Conservation (phyloP, 1,140 invertebrate species). For the Mamestra configurata region DNA sequence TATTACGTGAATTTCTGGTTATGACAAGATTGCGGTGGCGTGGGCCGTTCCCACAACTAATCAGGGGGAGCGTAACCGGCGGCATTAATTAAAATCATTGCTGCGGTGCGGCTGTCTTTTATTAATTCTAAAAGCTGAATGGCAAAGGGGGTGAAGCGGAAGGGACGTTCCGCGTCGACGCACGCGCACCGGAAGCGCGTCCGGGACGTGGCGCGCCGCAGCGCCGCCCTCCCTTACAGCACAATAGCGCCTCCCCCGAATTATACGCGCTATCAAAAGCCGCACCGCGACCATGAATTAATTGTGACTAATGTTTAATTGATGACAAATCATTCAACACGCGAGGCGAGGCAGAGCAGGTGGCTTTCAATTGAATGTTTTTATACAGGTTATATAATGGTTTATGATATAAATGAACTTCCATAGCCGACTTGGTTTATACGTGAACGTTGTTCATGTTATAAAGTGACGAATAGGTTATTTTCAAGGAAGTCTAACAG, state of each 20-base stretch:
- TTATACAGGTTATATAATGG: conserved; percentile 2
- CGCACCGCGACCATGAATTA: conserved; percentile 42
- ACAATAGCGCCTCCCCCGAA: conserved; percentile 67
- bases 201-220: conserved; percentile 82
- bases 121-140: conserved; percentile 71
- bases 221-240: conserved; percentile 63
- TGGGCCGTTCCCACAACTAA: conserved; percentile 47
- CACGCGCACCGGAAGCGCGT: conserved; percentile 82
- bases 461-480: too few relatives aligned
- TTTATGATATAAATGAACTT: background rate
- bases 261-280: conserved; percentile 42
- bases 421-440: too few relatives aligned
- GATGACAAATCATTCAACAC: conserved; percentile 43
- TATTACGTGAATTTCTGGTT: too few relatives aligned
- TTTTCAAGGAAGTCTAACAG: too few relatives aligned
- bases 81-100: conserved; percentile 57
- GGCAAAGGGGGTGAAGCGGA: conserved; percentile 78
- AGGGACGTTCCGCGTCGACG: conserved; percentile 82
- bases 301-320: conserved; percentile 51
- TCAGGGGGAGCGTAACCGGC: conserved; percentile 42
- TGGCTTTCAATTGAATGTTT: conserved; percentile 23
- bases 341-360: background rate
- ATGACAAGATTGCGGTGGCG: background rate
- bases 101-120: conserved; percentile 54
- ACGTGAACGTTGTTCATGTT: too few relatives aligned